Conservation (phyloP, 2,113 vertebrate genomes). For the Engraulis encrasicolus region DNA sequence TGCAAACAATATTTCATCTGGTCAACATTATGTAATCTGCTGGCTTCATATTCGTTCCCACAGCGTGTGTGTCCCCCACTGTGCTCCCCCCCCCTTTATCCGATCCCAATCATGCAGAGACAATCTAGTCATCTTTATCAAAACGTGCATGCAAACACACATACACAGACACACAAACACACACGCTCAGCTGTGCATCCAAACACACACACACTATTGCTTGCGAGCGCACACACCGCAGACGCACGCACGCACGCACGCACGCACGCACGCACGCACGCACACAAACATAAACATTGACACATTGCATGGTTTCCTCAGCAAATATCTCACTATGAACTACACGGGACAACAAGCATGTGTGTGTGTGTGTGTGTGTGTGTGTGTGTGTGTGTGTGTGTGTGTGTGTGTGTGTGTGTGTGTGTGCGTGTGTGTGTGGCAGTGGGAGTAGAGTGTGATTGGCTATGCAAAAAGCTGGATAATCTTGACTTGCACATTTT, state of each 20-base stretch:
- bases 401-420: background rate
- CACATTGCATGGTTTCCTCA: background rate
- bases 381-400: background rate
- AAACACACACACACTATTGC: no score
- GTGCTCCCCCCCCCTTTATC: background rate
- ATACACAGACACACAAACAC: background rate
- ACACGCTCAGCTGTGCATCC: no score
- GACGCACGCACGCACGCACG: no score
- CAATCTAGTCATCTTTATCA: background rate
- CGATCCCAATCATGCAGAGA: background rate
- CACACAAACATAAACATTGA: background rate
- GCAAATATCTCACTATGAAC: no score
- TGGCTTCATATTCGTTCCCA: background rate
- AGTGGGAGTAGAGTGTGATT: no score
- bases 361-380: background rate
- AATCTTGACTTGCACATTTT: no score
- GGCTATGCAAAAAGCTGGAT: no score
- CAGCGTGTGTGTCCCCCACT: background rate
- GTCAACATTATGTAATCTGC: background rate
- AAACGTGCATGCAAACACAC: background rate
- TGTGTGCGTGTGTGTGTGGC: background rate
- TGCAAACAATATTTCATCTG: background rate
- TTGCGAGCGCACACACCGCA: no score
- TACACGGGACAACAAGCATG: background rate
- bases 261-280: background rate